Base-by-base conservation (phyloP, 2,888 invertebrate species). In the Chouioia cunea region DNA sequence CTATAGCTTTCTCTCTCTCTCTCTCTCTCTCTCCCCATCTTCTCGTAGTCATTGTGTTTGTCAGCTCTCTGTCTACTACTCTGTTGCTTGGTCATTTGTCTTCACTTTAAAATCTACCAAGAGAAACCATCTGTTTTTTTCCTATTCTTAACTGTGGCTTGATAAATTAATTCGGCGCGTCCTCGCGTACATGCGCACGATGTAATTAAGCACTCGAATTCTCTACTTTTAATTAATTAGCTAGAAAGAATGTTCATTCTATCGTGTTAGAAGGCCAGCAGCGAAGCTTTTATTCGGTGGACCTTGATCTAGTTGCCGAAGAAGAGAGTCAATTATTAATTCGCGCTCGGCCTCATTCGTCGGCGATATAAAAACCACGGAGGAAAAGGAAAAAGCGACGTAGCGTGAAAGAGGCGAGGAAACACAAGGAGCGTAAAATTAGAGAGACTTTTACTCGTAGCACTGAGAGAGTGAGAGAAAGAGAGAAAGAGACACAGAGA, bases 401-500 rank as follows among this genome's bases (percentile, higher is more conserved):
- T 74, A 78, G 75, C 74, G 76, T 36, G 36, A 36, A 36, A 36
- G 36, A 8, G 36, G 73, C 67, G 73, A 70, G 75, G 18, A 46
- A 73, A 76, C 73, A 66, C 71, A 70, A 67, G 54, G 67, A 62
- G 67, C 69, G 60, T 69, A 47, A 12, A 27, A 69, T 60, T 66
- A 71, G 56, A 66, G 62, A 48, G 66, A 48, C 48, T 48, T 18
- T 36, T 50, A 50, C 50, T 18, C 16, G 16, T 12, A 16, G 47
- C 2, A n/a, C n/a, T n/a, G n/a, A n/a, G 62, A 2, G 53, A 15
- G 48, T n/a, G 63, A 18, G 20, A 14, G 18, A 10, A 57, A 14
- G 44, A 76, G 75, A 75, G 75, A 75, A 77, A 76, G 77, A 76
- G 74, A 71, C 77, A 76, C 76, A 76, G 79, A 77, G 47, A 46